phyloP scores from a whole-genome alignment of 2,113 vertebrate species.

The Dipodomys merriami region DNA sequence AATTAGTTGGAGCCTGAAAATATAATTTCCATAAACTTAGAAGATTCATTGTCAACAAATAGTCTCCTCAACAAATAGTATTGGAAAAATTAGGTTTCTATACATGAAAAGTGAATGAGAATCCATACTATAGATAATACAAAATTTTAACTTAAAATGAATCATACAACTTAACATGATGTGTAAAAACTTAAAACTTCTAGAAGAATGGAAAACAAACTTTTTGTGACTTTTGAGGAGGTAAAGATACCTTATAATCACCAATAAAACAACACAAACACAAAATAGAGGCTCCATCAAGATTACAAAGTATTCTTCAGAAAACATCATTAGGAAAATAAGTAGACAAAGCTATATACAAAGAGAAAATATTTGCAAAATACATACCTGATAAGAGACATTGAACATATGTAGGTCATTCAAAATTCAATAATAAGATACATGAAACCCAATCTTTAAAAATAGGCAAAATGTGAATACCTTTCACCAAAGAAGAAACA shows the following conservation, averaged over 20 bases:
- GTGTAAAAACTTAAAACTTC: not conserved
- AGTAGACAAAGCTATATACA: not conserved
- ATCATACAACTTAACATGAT: conserved; percentile 25
- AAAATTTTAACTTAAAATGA: conserved; percentile 2
- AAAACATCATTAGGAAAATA: conserved; percentile 3
- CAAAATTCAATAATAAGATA: not conserved
- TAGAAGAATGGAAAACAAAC: conserved; percentile 10
- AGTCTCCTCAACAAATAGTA: not conserved
- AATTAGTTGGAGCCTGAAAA: not conserved
- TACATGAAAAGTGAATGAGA: not conserved
- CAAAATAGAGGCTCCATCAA: not conserved
- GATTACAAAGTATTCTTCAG: not conserved
- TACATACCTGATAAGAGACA: not conserved
- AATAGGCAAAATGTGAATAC: not conserved
- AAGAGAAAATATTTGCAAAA: conserved; percentile 40
- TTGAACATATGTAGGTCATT: not conserved
- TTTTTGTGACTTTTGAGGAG: not conserved
- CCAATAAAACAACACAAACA: conserved; percentile 32
- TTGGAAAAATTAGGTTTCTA: not conserved
- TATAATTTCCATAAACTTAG: not conserved
- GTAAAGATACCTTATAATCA: not conserved
- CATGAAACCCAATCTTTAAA: not conserved
- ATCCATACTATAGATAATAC: not conserved
- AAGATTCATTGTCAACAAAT: not conserved
- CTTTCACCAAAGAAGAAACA: not conserved